These are phyloP conservation scores for Phrixothrix hirtus DNA, from an alignment of 2,888 invertebrate species.

Conservation along the genomic window DNA sequence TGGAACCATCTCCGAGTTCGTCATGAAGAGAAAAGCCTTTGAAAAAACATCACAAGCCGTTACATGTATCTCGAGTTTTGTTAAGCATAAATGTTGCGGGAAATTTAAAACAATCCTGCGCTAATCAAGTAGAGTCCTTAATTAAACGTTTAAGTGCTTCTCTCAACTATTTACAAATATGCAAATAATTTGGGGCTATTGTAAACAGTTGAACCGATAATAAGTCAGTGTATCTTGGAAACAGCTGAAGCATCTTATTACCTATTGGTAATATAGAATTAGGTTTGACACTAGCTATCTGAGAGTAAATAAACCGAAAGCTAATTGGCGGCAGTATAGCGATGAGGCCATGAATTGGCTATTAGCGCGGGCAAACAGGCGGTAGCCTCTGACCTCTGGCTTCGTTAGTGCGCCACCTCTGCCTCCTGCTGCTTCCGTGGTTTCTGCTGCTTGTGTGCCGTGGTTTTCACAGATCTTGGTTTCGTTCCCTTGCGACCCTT, in stretches of 20 bases:
- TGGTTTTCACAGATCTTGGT: conserved; percentile 24
- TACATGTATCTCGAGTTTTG: too few species aligned
- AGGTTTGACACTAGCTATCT: conserved; percentile 37
- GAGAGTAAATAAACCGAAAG: conserved; percentile 52
- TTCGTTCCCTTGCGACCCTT: conserved; percentile 32
- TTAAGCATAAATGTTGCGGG: too few species aligned
- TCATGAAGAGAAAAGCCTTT: too few species aligned
- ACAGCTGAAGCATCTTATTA: conserved; percentile 37
- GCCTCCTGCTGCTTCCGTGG: conserved; percentile 36
- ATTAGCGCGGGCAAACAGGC: conserved; percentile 59
- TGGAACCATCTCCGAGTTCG: too few species aligned
- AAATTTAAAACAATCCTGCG: too few species aligned
- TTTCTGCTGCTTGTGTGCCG: conserved; percentile 30
- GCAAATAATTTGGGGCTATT: conserved; percentile 16
- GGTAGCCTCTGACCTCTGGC: conserved; percentile 55
- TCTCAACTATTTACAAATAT: conserved; percentile 6
- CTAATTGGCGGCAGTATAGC: conserved; percentile 53
- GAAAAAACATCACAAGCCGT: too few species aligned
- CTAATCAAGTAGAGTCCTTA: too few species aligned
- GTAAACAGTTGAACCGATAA: conserved; percentile 5
- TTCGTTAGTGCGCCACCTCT: conserved; percentile 46
- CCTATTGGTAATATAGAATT: conserved; percentile 20
- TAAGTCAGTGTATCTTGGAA: conserved; percentile 29
- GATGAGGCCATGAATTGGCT: conserved; percentile 57
- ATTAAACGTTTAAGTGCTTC: conserved; percentile 3